phyloP scores from a whole-genome alignment of 2,113 vertebrate species.

The Emydocephalus ijimae region DNA sequence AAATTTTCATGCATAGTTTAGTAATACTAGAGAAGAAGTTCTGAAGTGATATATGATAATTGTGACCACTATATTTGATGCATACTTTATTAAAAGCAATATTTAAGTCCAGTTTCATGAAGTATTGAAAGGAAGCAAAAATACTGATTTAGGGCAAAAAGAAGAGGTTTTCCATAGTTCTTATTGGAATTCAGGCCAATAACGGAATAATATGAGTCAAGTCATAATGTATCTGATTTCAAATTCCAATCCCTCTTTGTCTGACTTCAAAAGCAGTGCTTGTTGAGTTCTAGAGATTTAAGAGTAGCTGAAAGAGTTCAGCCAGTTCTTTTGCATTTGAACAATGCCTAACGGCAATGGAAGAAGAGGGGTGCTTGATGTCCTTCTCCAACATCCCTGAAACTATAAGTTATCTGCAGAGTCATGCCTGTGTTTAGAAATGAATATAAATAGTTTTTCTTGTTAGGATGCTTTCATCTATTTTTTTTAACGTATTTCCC shows the following conservation, averaged over 20 bases:
- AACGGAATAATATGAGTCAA: slow-evolving; percentile 33
- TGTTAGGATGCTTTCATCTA: slow-evolving; percentile 35
- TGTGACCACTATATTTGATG: slow-evolving; percentile 36
- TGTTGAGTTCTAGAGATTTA: slow-evolving; percentile 21
- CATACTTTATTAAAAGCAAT: slow-evolving; percentile 43
- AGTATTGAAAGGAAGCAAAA: slow-evolving; percentile 57
- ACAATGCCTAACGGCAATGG: background rate
- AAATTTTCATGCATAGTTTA: slow-evolving; percentile 40
- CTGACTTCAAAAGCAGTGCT: slow-evolving; percentile 31
- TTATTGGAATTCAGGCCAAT: slow-evolving; percentile 41
- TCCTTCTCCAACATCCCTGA: slow-evolving; percentile 36
- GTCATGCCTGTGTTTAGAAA: slow-evolving; percentile 27
- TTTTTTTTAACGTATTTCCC: slow-evolving; percentile 41
- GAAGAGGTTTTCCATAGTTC: slow-evolving; percentile 47
- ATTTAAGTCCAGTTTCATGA: slow-evolving; percentile 60
- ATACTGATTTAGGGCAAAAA: slow-evolving; percentile 55
- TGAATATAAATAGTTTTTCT: background rate
- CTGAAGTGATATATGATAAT: background rate
- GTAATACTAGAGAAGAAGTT: slow-evolving; percentile 41
- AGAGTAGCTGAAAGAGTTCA: slow-evolving; percentile 6
- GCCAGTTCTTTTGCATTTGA: slow-evolving; percentile 1
- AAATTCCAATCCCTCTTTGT: slow-evolving; percentile 17
- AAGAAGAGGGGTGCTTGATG: slow-evolving; percentile 31
- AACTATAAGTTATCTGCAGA: slow-evolving; percentile 39
- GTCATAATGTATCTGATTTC: slow-evolving; percentile 23